A percentile compares a stretch with the other conserved stretches of the same genome.
Evolutionary conservation across 2,797 vertebrate genomes (phyloP).

Genomic region (Catostomus latipinnis): DNA sequence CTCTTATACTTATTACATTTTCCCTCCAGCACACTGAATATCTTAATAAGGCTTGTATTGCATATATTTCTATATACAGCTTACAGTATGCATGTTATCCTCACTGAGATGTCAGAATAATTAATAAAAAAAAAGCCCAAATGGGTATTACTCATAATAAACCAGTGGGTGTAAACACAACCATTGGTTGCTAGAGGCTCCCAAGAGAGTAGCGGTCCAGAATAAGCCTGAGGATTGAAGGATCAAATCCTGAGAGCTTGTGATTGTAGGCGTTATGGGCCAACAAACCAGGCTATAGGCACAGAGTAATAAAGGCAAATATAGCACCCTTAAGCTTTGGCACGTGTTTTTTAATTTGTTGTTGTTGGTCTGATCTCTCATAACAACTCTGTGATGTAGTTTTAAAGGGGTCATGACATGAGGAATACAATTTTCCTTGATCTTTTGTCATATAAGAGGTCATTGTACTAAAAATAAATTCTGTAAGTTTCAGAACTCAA

Average conservation of each 20-base stretch:
- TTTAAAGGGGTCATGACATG: background rate
- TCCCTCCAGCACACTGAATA: background rate
- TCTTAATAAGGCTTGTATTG: background rate
- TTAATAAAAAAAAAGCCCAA: constrained; percentile 47
- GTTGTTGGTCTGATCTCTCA: background rate
- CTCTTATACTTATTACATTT: constrained; percentile 7
- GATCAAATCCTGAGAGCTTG: constrained; percentile 80
- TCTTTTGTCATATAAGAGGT: too few relatives aligned
- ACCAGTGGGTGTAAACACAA: constrained; percentile 72
- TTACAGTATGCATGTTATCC: constrained; percentile 59
- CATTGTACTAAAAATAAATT: too few relatives aligned
- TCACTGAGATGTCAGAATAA: background rate
- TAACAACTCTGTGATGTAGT: background rate
- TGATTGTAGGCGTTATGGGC: constrained; percentile 65
- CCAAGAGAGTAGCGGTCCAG: constrained; percentile 70
- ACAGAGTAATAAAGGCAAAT: constrained; percentile 71
- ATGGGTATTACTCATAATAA: constrained; percentile 60
- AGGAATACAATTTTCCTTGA: too few relatives aligned
- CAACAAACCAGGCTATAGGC: constrained; percentile 51
- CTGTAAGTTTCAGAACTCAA: too few relatives aligned
- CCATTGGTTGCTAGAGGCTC: constrained; percentile 77
- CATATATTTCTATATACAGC: background rate
- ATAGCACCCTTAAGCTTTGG: constrained; percentile 75
- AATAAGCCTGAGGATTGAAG: constrained; percentile 76
- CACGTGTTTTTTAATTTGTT: constrained; percentile 15